Evolutionary conservation across 2,113 vertebrate genomes (phyloP), one percentile per base, ranked within the genome.

Genomic region (Tympanuchus pallidicinctus): DNA sequence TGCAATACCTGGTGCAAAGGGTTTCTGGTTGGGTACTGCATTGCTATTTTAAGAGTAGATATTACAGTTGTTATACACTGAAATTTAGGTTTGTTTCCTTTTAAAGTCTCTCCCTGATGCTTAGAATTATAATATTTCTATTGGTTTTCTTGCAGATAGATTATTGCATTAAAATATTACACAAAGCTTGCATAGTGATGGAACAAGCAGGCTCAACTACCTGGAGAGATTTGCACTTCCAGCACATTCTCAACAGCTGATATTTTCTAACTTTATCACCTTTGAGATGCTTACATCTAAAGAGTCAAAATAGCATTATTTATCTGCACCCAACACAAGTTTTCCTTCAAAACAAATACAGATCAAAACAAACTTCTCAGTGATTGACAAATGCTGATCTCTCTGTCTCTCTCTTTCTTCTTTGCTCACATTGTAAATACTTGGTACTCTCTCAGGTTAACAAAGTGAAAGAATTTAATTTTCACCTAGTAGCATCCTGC

Each of bases 361-460:
- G 38, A 59, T 40, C n/a, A 36, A 81, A 40, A 80, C 15, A 8
- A 57, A 54, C 18, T 54, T 70, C 24, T 19, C 13, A 38, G 57
- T 25, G 10, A 60, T n/a, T 6, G 48, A 71, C 30, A 40, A 52
- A 70, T 4, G 11, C 43, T 47, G 7, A 48, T 12, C 10, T 60
- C 32, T 40, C 25, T 59, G 45, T 20, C 1, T 0, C 6, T 8
- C 21, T 52, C 18, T 28, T 38, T 38, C 36, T 71, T 45, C 59
- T 72, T 47, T n/a, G 45, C 28, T 47, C 1, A 0, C 43, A 32
- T 7, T 11, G n/a, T 22, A 47, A 1, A 6, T 8, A 14, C 12
- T 72, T 25, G 45, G 52, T 61, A 43, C 12, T 38, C 12, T 66
- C 21, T 14, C 34, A 43, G 11, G 65, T 42, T 27, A 56, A 3